phyloP scores from a whole-genome alignment of 2,113 vertebrate genomes.

The Lophotis ruficrista region DNA sequence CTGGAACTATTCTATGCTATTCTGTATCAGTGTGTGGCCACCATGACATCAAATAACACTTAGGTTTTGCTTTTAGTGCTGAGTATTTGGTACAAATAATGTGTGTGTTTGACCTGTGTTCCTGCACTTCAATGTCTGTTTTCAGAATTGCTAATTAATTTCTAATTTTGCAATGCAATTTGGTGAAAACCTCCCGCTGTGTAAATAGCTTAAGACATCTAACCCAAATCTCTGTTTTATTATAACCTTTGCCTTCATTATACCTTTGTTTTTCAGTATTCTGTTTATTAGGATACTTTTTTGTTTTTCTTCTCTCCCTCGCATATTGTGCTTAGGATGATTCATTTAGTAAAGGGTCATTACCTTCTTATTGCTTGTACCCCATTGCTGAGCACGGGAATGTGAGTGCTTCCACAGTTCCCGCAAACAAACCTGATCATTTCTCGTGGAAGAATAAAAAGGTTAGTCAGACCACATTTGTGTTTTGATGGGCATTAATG shows the following conservation, averaged over 20 bases:
- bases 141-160: conserved; percentile 1
- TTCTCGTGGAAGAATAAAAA: not conserved
- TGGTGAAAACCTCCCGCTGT: not conserved
- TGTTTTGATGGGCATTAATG: not conserved
- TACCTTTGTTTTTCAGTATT: not conserved
- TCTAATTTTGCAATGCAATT: not conserved
- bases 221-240: not conserved
- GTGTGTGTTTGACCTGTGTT: not conserved
- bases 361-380: not conserved
- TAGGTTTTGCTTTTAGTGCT: not conserved
- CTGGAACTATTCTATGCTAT: not conserved
- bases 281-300: not conserved
- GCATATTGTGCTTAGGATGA: not conserved
- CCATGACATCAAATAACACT: not conserved
- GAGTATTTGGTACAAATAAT: not conserved
- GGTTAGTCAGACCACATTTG: not conserved
- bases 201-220: conserved; percentile 4
- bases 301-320: not conserved
- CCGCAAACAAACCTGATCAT: not conserved
- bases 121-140: not conserved
- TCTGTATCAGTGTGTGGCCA: not conserved
- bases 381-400: not conserved
- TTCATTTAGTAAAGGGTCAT: not conserved
- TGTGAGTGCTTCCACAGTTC: not conserved
- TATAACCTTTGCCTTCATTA: not conserved